These are phyloP conservation scores for Mythimna albipuncta DNA, from an alignment of 2,888 invertebrate species.

Conservation along the genomic window DNA sequence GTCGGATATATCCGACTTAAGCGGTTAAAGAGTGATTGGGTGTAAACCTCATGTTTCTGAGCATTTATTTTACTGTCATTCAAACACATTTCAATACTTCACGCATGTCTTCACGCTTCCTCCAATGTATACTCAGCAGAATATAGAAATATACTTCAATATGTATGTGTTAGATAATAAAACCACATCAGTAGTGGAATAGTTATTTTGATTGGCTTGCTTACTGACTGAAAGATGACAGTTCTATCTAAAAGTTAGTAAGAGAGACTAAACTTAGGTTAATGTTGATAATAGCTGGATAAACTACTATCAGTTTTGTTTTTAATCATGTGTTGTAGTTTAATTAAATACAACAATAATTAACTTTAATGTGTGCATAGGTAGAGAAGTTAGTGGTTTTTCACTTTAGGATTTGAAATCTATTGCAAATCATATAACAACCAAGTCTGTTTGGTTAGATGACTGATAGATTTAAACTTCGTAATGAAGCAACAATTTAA, in stretches of 20 bases:
- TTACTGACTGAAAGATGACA: slow-evolving; percentile 5
- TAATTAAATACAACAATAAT: no score
- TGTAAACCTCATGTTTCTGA: neutral
- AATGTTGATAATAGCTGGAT: slow-evolving; percentile 20
- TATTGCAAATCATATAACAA: no score
- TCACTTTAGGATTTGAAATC: no score
- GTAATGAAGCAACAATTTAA: no score
- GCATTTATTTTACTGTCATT: slow-evolving; percentile 43
- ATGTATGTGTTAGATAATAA: slow-evolving; percentile 1
- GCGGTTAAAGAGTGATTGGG: no score
- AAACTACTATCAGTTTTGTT: no score
- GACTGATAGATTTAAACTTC: no score
- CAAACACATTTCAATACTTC: slow-evolving; percentile 7
- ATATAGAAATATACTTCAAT: neutral
- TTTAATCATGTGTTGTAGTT: no score
- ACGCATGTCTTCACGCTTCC: slow-evolving; percentile 50
- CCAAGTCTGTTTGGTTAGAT: no score
- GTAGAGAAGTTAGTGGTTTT: no score
- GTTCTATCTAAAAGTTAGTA: slow-evolving; percentile 6
- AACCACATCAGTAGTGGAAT: neutral
- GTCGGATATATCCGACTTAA: no score
- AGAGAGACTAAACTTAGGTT: slow-evolving; percentile 2
- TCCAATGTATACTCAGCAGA: slow-evolving; percentile 15
- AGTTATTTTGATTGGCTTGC: neutral
- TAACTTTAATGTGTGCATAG: no score